Base-by-base conservation (phyloP, 2,888 invertebrate species). In the Onthophagus sagittarius region DNA sequence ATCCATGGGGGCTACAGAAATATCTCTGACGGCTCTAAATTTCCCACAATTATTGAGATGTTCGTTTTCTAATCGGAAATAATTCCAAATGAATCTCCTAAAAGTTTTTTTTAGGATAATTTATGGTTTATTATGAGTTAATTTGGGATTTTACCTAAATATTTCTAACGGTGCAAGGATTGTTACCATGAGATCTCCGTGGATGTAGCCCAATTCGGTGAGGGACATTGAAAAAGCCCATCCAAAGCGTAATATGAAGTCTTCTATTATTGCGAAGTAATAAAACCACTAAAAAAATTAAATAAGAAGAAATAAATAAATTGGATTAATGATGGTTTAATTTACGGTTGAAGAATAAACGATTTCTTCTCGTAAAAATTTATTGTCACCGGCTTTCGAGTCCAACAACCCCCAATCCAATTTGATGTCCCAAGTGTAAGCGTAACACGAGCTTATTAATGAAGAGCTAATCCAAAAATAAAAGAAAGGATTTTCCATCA, bases 331-430 rank as follows among this genome's bases (percentile, higher is more conserved):
- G n/a, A n/a, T n/a, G n/a, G n/a, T n/a, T 63, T 15, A 11, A 65
- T 73, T 88, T 85, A 97, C 97, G 84, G 93, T 92, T 23, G 94
- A 93, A 14, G 96, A 95, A 83, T 98, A 98, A 7, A 98, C 98
- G 74, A 97, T 94, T 88, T 98, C 98, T 83, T 98, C 98, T 63
- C 98, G 88, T 0, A 98, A 88, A 84, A 97, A 94, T 83, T 89
- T 91, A 88, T 98, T 96, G 87, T 97, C 97, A 0, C 95, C 95
- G 0, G 97, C 94, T 78, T 94, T 94, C 73, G 92, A 91, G 82
- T 98, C 98, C 81, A 99, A 92, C 73, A 99, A 88, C 0, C 98
- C 98, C 99, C 99, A 99, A 88, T 99, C 99, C 95, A 99, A 96
- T 86, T 95, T 96, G 53, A 99, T 93, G 85, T 99, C 99, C 99